Conservation (phyloP, 2,113 vertebrate species). For the Nothobranchius furzeri region DNA sequence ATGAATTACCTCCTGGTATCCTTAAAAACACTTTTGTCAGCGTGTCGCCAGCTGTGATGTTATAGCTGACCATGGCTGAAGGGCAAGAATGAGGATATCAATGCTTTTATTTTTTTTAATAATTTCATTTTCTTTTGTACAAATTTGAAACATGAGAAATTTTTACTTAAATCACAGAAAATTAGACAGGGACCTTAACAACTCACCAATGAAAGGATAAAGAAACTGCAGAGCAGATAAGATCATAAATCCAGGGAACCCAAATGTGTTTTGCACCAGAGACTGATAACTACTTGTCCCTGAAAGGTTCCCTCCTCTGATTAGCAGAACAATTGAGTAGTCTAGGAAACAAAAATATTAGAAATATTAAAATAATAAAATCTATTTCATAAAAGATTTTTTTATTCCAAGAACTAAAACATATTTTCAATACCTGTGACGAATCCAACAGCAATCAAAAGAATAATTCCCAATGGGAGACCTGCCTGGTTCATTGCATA, state of each 20-base stretch:
- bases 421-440: slow-evolving; percentile 78
- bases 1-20: slow-evolving; percentile 89
- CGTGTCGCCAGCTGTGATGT: slow-evolving; percentile 93
- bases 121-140: too few relatives aligned
- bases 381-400: not conserved
- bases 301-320: slow-evolving; percentile 90
- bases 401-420: not conserved
- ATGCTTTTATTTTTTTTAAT: too few relatives aligned
- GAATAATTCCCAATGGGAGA: slow-evolving; percentile 88
- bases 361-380: not conserved
- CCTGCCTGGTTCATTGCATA: slow-evolving; percentile 94
- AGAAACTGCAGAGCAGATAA: slow-evolving; percentile 92
- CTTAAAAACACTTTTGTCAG: slow-evolving; percentile 93
- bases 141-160: too few relatives aligned
- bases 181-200: not conserved
- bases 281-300: slow-evolving; percentile 89
- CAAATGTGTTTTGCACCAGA: slow-evolving; percentile 88
- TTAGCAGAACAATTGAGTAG: slow-evolving; percentile 92
- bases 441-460: slow-evolving; percentile 85
- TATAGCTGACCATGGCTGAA: slow-evolving; percentile 97
- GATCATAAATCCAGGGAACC: slow-evolving; percentile 87
- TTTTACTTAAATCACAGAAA: not conserved
- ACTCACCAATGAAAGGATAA: slow-evolving; percentile 96
- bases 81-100: slow-evolving; percentile 28
- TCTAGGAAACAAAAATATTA: slow-evolving; percentile 66